Evolutionary conservation across 1,140 invertebrate species (phyloP).

Genomic region (Drosophila bifasciata): DNA sequence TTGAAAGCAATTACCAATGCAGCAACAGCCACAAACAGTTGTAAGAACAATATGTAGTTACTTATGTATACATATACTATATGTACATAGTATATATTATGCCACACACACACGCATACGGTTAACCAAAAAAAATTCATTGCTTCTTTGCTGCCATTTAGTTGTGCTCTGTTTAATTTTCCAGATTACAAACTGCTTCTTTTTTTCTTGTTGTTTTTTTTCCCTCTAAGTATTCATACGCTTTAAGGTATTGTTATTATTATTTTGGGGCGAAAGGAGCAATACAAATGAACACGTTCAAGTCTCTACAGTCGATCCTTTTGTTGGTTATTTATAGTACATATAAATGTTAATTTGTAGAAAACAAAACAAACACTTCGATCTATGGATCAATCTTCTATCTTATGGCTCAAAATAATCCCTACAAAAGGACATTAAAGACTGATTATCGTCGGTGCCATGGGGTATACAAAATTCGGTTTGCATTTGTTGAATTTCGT

Average conservation of each 20-base stretch:
- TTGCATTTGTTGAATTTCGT: too few relatives aligned
- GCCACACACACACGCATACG: constrained; percentile 41
- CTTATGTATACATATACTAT: neutral
- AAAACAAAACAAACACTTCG: too few relatives aligned
- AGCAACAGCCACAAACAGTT: constrained; percentile 22
- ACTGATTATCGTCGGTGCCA: too few relatives aligned
- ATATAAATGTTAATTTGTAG: too few relatives aligned
- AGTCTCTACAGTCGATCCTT: too few relatives aligned
- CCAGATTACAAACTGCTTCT: constrained; percentile 56
- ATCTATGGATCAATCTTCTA: too few relatives aligned
- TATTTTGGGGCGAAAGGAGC: constrained; percentile 3
- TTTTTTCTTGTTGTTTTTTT: constrained; percentile 18
- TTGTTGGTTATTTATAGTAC: too few relatives aligned
- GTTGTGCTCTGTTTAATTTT: constrained; percentile 81
- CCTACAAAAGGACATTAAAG: too few relatives aligned
- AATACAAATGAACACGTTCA: neutral
- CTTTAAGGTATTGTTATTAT: too few relatives aligned
- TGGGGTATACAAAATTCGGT: too few relatives aligned
- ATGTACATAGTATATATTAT: constrained; percentile 29
- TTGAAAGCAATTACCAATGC: constrained; percentile 29
- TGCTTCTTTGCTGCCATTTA: constrained; percentile 56
- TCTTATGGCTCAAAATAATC: too few relatives aligned
- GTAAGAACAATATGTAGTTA: constrained; percentile 4
- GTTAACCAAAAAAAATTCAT: constrained; percentile 13
- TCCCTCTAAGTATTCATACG: neutral